A percentile compares a stretch with the other conserved stretches of the same genome.
Conservation (phyloP, 2,113 vertebrate genomes). For the Lasiurus cinereus region DNA sequence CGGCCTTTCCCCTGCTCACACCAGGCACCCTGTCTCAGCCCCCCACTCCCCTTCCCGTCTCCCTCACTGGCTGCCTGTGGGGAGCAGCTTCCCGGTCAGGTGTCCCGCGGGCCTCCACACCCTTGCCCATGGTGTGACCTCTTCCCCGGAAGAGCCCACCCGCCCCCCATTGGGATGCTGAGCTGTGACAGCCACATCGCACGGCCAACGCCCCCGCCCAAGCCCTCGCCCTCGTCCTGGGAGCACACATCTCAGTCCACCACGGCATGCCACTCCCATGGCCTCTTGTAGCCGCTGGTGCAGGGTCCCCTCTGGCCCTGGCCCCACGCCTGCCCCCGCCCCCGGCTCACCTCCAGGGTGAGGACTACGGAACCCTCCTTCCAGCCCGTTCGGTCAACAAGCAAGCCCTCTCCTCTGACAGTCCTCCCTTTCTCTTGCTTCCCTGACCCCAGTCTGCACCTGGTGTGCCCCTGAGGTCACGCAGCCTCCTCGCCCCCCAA, state of each 20-base stretch:
- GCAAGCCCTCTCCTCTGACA: too few species aligned
- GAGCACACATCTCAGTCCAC: not conserved
- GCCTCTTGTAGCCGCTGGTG: not conserved
- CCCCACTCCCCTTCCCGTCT: too few species aligned
- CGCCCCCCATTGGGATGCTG: not conserved
- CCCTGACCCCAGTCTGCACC: not conserved
- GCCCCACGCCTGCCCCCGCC: not conserved
- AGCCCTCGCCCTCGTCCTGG: too few species aligned
- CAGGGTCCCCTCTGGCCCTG: too few species aligned
- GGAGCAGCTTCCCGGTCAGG: not conserved
- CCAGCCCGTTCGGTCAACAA: not conserved
- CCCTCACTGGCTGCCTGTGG: not conserved
- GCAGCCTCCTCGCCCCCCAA: not conserved
- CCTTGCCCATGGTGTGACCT: not conserved
- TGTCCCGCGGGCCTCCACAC: not conserved
- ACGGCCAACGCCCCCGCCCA: too few species aligned
- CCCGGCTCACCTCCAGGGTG: not conserved
- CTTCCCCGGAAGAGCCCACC: too few species aligned
- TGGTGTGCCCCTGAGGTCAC: too few species aligned
- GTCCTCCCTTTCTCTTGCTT: not conserved
- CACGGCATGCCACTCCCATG: fast-evolving
- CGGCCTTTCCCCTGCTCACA: not conserved
- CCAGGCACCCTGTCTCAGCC: not conserved
- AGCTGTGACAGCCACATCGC: not conserved
- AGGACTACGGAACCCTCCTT: not conserved